phyloP scores from a whole-genome alignment of 1,140 invertebrate genomes.

The Varroa destructor region DNA sequence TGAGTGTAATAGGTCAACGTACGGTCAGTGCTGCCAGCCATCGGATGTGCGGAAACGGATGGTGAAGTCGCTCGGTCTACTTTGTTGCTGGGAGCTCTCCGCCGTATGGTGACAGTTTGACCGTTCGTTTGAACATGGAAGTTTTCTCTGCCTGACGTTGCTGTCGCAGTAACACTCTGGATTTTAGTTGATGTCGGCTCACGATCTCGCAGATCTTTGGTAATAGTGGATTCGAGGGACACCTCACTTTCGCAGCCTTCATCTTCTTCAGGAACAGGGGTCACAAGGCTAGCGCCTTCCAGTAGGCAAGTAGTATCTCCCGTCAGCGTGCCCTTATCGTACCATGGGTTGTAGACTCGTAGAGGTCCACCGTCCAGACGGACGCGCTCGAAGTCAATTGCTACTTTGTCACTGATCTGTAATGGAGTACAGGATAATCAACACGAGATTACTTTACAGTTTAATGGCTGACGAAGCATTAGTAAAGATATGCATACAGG shows the following conservation, averaged over 20 bases:
- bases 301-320: not conserved
- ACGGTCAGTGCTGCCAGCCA: slow-evolving; percentile 11
- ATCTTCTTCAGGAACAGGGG: slow-evolving; percentile 14
- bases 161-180: too few relatives aligned
- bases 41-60: not conserved
- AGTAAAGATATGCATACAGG: too few relatives aligned
- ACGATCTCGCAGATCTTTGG: not conserved
- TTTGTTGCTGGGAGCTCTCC: not conserved
- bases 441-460: too few relatives aligned
- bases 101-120: too few relatives aligned
- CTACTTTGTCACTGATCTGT: slow-evolving; percentile 24
- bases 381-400: slow-evolving; percentile 22
- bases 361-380: slow-evolving; percentile 19
- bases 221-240: not conserved
- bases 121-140: too few relatives aligned
- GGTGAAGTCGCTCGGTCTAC: slow-evolving; percentile 20
- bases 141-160: too few relatives aligned
- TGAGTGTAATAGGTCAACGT: not conserved
- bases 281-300: not conserved
- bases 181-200: not conserved
- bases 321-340: not conserved
- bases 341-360: slow-evolving; percentile 21
- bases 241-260: slow-evolving; percentile 28
- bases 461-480: too few relatives aligned
- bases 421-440: not conserved